Percentiles rank a stretch among this genome's conserved stretches.
Conservation (phyloP, 2,113 vertebrate genomes). For the Raphicerus campestris region DNA sequence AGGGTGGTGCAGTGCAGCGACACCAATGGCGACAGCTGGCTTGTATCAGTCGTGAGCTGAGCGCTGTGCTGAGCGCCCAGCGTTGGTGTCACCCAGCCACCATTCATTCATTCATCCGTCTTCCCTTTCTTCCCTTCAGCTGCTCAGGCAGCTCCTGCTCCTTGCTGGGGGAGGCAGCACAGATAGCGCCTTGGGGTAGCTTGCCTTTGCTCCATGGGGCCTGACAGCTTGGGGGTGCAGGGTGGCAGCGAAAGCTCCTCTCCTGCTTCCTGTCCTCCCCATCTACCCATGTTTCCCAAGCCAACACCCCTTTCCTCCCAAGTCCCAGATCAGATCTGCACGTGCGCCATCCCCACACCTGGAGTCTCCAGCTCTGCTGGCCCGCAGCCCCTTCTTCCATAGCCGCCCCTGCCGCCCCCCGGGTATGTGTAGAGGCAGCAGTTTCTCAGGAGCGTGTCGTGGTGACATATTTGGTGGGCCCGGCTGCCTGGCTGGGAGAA, state of each 20-base stretch:
- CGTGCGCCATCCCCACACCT: rapidly evolving
- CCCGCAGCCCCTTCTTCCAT: not conserved
- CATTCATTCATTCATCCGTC: not conserved
- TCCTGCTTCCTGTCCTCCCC: too few species aligned
- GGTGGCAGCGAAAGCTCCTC: rapidly evolving
- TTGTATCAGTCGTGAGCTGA: rapidly evolving
- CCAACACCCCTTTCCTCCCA: not conserved
- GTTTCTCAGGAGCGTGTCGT: conserved; percentile 68
- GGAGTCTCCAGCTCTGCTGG: too few species aligned
- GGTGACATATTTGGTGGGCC: conserved; percentile 77
- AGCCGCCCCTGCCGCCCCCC: rapidly evolving
- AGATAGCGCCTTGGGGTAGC: too few species aligned
- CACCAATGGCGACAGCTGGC: rapidly evolving
- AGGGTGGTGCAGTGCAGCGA: not conserved
- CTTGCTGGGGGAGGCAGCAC: not conserved
- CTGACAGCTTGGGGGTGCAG: not conserved
- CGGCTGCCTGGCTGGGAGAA: conserved; percentile 74
- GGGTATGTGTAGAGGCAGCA: conserved; percentile 14
- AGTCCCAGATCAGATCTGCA: not conserved
- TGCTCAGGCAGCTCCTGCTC: rapidly evolving
- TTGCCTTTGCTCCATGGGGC: not conserved
- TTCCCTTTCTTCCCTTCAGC: too few species aligned
- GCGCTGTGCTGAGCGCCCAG: not conserved
- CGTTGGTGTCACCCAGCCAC: rapidly evolving
- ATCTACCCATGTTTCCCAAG: rapidly evolving